A percentile compares a stretch with the other conserved stretches of the same genome.
Evolutionary conservation across 2,113 vertebrate species (phyloP).

Genomic region (Phalacrocorax brasilianus): DNA sequence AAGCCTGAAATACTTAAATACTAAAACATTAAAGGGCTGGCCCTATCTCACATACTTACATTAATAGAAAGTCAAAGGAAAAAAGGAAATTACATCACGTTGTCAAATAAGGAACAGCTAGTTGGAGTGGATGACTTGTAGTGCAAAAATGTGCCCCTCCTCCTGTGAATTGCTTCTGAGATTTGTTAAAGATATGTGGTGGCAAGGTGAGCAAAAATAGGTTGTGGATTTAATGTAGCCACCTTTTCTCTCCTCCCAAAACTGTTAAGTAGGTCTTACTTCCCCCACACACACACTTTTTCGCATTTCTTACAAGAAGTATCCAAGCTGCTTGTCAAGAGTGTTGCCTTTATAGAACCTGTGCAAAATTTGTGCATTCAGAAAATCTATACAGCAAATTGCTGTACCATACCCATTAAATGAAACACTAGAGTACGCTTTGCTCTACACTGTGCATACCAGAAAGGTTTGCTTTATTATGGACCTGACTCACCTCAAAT

Average conservation of each 20-base stretch:
- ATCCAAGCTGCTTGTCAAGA: neutral
- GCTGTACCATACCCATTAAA: neutral
- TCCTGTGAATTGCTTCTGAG: constrained; percentile 69
- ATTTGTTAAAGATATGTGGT: constrained; percentile 69
- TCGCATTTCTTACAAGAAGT: neutral
- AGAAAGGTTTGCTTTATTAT: neutral
- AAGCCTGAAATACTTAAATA: neutral
- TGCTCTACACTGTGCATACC: neutral
- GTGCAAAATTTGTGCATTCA: neutral
- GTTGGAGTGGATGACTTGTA: constrained; percentile 67
- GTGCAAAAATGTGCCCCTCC: constrained; percentile 76
- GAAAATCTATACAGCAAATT: neutral
- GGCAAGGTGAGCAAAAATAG: constrained; percentile 70
- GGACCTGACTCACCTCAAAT: neutral
- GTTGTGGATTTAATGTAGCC: constrained; percentile 62
- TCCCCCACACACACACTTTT: no score
- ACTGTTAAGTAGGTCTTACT: neutral
- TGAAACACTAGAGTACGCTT: neutral
- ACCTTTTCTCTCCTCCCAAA: neutral
- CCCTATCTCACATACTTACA: constrained; percentile 21
- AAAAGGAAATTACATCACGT: constrained; percentile 77
- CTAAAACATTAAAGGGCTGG: neutral
- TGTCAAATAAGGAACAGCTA: constrained; percentile 78
- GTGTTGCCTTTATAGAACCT: neutral
- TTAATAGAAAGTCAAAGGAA: constrained; percentile 72